Percentiles rank a stretch among this genome's conserved stretches.
These are phyloP conservation scores for Hystrix cristata DNA, from an alignment of 2,113 vertebrate species.

Conservation along the genomic window DNA sequence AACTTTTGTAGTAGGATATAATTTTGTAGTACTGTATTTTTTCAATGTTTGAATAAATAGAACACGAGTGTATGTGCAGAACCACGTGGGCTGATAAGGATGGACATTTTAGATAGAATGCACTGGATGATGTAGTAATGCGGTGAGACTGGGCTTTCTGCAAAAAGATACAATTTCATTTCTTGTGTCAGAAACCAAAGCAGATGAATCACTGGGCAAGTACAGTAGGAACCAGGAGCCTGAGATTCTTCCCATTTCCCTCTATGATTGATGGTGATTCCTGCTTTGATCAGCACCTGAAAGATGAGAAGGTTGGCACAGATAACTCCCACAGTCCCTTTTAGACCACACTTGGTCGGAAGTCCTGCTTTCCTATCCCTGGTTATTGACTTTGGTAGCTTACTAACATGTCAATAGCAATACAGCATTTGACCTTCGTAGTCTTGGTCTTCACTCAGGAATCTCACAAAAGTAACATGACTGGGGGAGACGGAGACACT, in stretches of 20 bases:
- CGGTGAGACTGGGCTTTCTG: constrained; percentile 13
- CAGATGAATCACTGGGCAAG: constrained; percentile 12
- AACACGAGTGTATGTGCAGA: background rate
- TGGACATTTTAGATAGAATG: constrained; percentile 54
- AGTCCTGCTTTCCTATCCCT: background rate
- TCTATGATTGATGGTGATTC: background rate
- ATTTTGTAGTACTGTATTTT: constrained; percentile 7
- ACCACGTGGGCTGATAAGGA: constrained; percentile 13
- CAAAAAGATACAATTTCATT: constrained; percentile 19
- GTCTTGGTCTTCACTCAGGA: background rate
- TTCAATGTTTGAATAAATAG: constrained; percentile 39
- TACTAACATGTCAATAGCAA: background rate
- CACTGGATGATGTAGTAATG: background rate
- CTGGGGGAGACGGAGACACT: background rate
- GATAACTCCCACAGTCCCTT: background rate
- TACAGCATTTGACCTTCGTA: background rate
- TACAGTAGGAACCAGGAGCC: background rate
- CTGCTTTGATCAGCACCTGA: constrained; percentile 33
- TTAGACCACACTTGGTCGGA: background rate
- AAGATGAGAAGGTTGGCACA: background rate
- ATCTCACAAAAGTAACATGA: background rate
- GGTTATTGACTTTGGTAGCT: background rate
- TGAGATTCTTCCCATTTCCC: background rate
- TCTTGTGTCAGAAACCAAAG: background rate
- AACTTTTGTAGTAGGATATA: background rate